phyloP scores from a whole-genome alignment of 2,888 invertebrate genomes.

The Deroplatys truncata region DNA sequence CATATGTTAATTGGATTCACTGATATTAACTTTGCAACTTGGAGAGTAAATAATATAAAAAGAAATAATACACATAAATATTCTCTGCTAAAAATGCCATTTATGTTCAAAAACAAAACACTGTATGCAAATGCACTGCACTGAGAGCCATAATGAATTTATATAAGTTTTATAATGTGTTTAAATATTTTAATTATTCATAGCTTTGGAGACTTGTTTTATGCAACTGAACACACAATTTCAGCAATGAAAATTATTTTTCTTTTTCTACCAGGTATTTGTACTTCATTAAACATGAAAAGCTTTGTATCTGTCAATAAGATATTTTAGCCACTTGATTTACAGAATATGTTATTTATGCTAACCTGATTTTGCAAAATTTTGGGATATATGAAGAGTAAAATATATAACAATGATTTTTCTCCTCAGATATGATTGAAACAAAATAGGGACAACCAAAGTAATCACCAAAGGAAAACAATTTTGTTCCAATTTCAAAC shows the following conservation, averaged over 20 bases:
- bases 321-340: not conserved
- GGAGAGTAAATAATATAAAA: not conserved
- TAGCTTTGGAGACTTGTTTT: not conserved
- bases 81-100: not conserved
- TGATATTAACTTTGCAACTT: not conserved
- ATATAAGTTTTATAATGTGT: not conserved
- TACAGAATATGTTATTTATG: not conserved
- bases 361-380: not conserved
- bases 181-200: not conserved
- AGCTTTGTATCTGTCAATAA: not conserved
- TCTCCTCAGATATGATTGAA: not conserved
- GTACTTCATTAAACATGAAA: not conserved
- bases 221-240: not conserved
- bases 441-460: not conserved
- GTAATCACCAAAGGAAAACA: not conserved
- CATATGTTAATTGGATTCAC: too few species aligned
- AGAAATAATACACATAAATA: not conserved
- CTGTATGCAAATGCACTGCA: not conserved
- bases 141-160: not conserved
- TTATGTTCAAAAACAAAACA: not conserved
- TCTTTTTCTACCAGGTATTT: not conserved
- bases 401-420: not conserved
- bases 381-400: not conserved
- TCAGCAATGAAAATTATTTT: not conserved
- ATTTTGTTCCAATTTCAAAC: not conserved